Base-by-base conservation (phyloP, 1,140 invertebrate species). In the Drosophila pallidifrons region DNA sequence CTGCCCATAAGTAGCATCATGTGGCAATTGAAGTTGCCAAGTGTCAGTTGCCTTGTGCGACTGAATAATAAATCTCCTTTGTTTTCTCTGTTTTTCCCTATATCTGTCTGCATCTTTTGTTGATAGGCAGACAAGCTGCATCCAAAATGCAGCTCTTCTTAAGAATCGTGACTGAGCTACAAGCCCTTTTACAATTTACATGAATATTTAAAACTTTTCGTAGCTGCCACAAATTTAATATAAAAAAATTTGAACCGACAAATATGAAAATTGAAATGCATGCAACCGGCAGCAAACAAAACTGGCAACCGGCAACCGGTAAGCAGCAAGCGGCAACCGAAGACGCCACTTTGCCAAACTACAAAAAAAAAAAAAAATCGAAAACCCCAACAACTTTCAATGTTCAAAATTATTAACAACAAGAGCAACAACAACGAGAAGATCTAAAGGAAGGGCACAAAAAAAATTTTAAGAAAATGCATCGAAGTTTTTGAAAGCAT, bases 401-500 rank as follows among this genome's bases (percentile, higher is more conserved):
- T 82, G 77, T 55, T 67, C 28, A 68, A 73, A 77, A 82, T 77
- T 83, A 73, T 85, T 73, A 64, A 75, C 58, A 75, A 70, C 58
- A 75, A 69, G 16, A 61, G 45, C 30, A 35, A 61, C 49, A 55
- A 30, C 25, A 41, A 1, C 15, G 10, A 58, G 16, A 35, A 47
- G 15, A n/a, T 6, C 7, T 1, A 35, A 28, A 16, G 28, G 6
- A 30, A 45, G 25, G 28, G 10, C 15, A 38, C 1, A 38, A 38
- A 57, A 75, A 64, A 54, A 65, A 47, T 47, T 38, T 15, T 30
- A 58, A 74, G 58, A 63, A 77, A 69, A 79, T 77, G 79, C 79
- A 85, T 80, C 32, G 67, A 83, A 83, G 81, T 83, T 83, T 85
- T 77, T 85, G 81, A 83, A 83, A 83, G 81, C 81, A 83, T 83